Evolutionary conservation across 2,888 invertebrate species (phyloP).

Genomic region (Sinelater perroti): DNA sequence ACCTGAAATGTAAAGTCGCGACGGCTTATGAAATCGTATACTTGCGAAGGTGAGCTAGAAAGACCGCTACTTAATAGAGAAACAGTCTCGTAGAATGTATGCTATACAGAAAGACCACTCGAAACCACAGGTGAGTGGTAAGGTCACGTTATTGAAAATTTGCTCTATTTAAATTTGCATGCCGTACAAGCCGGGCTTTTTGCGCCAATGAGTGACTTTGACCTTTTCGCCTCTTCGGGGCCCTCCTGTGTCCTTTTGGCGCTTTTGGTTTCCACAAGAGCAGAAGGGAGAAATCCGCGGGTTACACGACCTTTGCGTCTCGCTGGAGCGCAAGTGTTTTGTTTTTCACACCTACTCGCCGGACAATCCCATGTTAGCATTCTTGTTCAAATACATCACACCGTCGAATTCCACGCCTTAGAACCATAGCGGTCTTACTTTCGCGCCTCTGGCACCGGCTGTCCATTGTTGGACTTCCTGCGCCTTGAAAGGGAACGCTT

Average conservation of each 20-base stretch:
- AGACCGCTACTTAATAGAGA: background rate
- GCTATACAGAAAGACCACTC: background rate
- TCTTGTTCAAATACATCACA: conserved; percentile 16
- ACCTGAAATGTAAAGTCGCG: background rate
- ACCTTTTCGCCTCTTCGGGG: too few relatives aligned
- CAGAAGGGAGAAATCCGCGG: background rate
- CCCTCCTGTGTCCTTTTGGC: too few relatives aligned
- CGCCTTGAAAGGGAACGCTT: conserved; percentile 8
- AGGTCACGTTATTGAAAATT: conserved; percentile 5
- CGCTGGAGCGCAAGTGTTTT: background rate
- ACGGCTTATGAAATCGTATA: background rate
- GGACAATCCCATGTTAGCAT: conserved; percentile 14
- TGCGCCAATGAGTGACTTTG: background rate
- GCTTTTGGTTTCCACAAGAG: background rate
- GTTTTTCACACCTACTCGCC: conserved; percentile 8
- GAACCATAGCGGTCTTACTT: conserved; percentile 10
- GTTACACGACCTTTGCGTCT: conserved; percentile 9
- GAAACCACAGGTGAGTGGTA: background rate
- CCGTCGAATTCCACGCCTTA: conserved; percentile 11
- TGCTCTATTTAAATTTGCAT: background rate
- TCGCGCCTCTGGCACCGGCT: background rate
- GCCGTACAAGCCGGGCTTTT: background rate
- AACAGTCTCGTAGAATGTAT: background rate
- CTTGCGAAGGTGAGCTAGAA: conserved; percentile 1
- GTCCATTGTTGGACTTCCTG: conserved; percentile 12